Conservation (phyloP, 2,113 vertebrate species). For the Calidris pugnax region DNA sequence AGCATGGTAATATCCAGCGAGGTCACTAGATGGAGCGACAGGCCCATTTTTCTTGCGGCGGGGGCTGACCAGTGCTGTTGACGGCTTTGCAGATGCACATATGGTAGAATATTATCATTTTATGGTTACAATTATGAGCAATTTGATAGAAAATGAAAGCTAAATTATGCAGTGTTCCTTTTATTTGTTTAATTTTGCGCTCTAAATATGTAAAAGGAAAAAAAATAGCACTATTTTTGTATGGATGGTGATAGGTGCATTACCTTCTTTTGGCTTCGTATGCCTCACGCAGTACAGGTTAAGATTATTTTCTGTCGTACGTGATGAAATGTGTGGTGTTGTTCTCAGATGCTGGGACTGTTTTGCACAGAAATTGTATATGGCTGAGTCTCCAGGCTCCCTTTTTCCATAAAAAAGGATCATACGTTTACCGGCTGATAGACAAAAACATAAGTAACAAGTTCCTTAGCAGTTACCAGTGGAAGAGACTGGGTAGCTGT, state of each 20-base stretch:
- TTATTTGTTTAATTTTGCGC: slow-evolving; percentile 81
- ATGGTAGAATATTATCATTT: slow-evolving; percentile 80
- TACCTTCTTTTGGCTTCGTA: background rate
- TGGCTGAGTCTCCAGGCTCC: slow-evolving; percentile 1
- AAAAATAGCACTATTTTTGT: slow-evolving; percentile 48
- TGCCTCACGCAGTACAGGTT: background rate
- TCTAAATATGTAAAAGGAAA: slow-evolving; percentile 71
- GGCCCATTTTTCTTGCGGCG: slow-evolving; percentile 12
- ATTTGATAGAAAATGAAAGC: slow-evolving; percentile 80
- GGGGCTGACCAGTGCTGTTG: slow-evolving; percentile 68
- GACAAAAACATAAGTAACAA: slow-evolving; percentile 29
- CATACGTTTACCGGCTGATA: background rate
- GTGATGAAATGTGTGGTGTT: background rate
- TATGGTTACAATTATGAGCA: slow-evolving; percentile 83
- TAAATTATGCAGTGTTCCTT: slow-evolving; percentile 78
- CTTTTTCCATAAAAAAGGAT: background rate
- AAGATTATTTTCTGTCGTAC: slow-evolving; percentile 34
- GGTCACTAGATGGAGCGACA: slow-evolving; percentile 72
- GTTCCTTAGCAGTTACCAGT: slow-evolving; percentile 20
- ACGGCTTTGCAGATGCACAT: slow-evolving; percentile 73
- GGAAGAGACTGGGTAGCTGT: slow-evolving; percentile 20
- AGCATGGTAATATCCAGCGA: background rate
- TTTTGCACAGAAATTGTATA: slow-evolving; percentile 3
- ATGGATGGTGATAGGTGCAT: slow-evolving; percentile 13
- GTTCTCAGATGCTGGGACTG: background rate